These are phyloP conservation scores for Phylloscopus trochiloides DNA, from an alignment of 2,113 vertebrate species.

Conservation along the genomic window DNA sequence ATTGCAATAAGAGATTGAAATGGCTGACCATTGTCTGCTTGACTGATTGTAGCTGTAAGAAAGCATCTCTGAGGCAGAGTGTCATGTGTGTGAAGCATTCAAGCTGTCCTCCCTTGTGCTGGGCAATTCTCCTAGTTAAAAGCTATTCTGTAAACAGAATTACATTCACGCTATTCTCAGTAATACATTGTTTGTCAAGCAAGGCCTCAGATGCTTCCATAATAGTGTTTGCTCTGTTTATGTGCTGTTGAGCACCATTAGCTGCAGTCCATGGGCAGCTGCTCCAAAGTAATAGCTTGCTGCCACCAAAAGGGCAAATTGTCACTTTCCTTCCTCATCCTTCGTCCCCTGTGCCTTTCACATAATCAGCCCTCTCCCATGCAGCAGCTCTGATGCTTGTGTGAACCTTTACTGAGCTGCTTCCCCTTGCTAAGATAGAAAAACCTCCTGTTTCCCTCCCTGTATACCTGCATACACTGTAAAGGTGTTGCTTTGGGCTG, in stretches of 20 bases:
- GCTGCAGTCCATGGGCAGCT: slow-evolving; percentile 34
- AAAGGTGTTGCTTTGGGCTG: background rate
- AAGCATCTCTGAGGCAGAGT: slow-evolving; percentile 37
- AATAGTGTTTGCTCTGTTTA: slow-evolving; percentile 9
- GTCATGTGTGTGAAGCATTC: background rate
- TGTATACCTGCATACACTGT: background rate
- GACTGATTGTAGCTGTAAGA: slow-evolving; percentile 10
- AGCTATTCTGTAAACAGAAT: background rate
- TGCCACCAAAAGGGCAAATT: background rate
- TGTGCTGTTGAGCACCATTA: background rate
- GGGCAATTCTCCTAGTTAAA: background rate
- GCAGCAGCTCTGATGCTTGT: background rate
- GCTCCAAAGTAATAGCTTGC: slow-evolving; percentile 29
- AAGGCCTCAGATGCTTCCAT: slow-evolving; percentile 29
- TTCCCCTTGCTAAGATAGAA: background rate
- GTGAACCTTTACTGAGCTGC: background rate
- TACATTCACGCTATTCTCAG: background rate
- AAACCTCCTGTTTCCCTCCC: background rate
- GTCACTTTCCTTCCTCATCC: background rate
- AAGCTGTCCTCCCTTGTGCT: background rate
- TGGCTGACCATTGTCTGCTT: slow-evolving; percentile 44
- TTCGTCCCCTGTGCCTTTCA: background rate
- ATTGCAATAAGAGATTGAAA: slow-evolving; percentile 11
- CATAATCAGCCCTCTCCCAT: background rate
- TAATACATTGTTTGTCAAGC: background rate